A percentile compares a stretch with the other conserved stretches of the same genome.
Conservation (phyloP, 2,888 invertebrate species). For the Volucella inanis region DNA sequence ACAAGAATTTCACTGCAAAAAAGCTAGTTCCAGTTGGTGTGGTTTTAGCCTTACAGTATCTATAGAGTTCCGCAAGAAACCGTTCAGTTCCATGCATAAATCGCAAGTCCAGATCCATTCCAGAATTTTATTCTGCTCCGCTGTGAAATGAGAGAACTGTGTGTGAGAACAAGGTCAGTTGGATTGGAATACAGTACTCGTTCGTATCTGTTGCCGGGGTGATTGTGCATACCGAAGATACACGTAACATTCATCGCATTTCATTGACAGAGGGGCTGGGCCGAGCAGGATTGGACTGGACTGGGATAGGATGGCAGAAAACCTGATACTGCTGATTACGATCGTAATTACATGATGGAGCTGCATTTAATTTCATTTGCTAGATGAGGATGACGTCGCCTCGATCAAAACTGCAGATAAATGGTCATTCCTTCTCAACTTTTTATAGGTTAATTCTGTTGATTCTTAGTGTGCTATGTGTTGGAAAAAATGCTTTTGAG, state of each 20-base stretch:
- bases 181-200: neutral
- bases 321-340: conserved; percentile 50
- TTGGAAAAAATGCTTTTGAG: conserved; percentile 28
- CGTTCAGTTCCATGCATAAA: conserved; percentile 15
- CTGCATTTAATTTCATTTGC: conserved; percentile 64
- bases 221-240: conserved; percentile 23
- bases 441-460: conserved; percentile 63
- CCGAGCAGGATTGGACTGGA: neutral
- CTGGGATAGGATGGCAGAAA: conserved; percentile 20
- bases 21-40: conserved; percentile 21
- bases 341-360: conserved; percentile 63
- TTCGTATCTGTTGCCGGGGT: conserved; percentile 2
- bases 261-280: neutral
- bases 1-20: conserved; percentile 65
- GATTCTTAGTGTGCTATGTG: conserved; percentile 10
- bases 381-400: conserved; percentile 26
- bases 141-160: conserved; percentile 14
- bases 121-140: neutral
- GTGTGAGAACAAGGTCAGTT: conserved; percentile 63
- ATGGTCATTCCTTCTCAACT: conserved; percentile 33
- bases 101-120: neutral
- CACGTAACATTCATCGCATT: conserved; percentile 35
- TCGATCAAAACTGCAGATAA: conserved; percentile 36
- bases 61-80: conserved; percentile 47
- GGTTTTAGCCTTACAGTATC: conserved; percentile 13